Evolutionary conservation across 2,797 vertebrate genomes (phyloP), one percentile per base, ranked within the genome.

Genomic region (Kryptopterus vitreolus): DNA sequence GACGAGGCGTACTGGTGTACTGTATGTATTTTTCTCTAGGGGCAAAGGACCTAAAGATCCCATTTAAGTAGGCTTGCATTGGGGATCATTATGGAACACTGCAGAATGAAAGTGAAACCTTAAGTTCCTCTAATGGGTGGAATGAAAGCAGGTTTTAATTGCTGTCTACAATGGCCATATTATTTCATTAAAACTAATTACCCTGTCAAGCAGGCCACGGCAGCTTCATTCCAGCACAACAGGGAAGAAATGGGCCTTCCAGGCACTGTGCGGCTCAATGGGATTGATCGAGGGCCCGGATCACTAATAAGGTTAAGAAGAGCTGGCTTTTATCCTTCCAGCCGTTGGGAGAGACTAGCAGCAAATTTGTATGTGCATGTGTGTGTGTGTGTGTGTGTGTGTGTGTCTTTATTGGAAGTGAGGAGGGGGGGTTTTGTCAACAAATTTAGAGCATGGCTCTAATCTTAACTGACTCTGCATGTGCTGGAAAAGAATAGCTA

Each of bases 111-210:
- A 88, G 88, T 85, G 57, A 85, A 84, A 84, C 81, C 84, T 83
- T 82, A 81, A 73, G 79, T 81, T 84, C 85, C 75, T 77, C 87
- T 91, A 92, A 92, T 90, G 88, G 90, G 84, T 63, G 80, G 85
- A 86, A 89, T 89, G 88, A 90, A 89, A 89, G 86, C 85, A 84
- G 85, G 85, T 85, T 89, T 91, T 91, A 91, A 92, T 90, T 92
- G 89, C 89, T 89, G 89, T 90, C 89, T 89, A 89, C 88, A 91
- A 88, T 88, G 87, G 87, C 87, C 75, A 84, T 82, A 82, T 91
- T 91, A 90, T 90, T 92, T 92, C 90, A 92, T 90, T 89, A 90
- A 88, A 89, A 92, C 89, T 91, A 91, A 92, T 92, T 91, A 90
- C 87, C 85, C 85, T 88, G 89, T 88, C 90, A 89, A 89, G 83